Conservation (phyloP, 2,888 invertebrate species). For the Himalopsyche japonica region DNA sequence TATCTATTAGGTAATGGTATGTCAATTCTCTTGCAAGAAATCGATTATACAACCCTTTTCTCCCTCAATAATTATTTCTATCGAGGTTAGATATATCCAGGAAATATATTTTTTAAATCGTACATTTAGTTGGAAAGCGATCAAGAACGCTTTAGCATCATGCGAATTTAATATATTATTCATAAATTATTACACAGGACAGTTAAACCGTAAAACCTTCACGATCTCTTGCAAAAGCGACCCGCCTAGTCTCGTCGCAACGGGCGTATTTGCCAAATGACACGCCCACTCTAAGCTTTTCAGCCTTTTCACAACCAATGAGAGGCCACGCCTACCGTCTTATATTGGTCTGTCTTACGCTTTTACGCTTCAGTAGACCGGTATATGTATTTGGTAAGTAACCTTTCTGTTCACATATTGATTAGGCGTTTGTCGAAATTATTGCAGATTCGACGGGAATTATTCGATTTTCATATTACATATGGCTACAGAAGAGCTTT, state of each 20-base stretch:
- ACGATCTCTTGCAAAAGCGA: not conserved
- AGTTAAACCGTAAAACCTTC: not conserved
- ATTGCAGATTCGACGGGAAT: not conserved
- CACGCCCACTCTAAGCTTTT: constrained; percentile 55
- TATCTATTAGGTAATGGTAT: too few species aligned
- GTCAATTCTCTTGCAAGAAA: too few species aligned
- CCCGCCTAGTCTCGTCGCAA: constrained; percentile 5
- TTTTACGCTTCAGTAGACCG: not conserved
- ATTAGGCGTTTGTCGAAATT: not conserved
- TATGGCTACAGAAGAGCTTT: too few species aligned
- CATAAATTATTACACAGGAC: not conserved
- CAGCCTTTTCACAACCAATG: constrained; percentile 41
- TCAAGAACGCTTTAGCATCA: not conserved
- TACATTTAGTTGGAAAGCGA: not conserved
- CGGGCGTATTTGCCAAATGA: constrained; percentile 50
- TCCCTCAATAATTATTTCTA: too few species aligned
- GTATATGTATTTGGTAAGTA: not conserved
- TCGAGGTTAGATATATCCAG: too few species aligned
- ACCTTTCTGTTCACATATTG: not conserved
- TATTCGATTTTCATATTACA: not conserved
- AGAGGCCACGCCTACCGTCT: constrained; percentile 37
- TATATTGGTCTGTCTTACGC: constrained; percentile 45
- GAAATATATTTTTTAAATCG: not conserved
- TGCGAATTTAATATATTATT: not conserved
- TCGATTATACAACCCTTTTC: too few species aligned